Conservation (phyloP, 1,140 invertebrate genomes). For the Bombus sibiricus region DNA sequence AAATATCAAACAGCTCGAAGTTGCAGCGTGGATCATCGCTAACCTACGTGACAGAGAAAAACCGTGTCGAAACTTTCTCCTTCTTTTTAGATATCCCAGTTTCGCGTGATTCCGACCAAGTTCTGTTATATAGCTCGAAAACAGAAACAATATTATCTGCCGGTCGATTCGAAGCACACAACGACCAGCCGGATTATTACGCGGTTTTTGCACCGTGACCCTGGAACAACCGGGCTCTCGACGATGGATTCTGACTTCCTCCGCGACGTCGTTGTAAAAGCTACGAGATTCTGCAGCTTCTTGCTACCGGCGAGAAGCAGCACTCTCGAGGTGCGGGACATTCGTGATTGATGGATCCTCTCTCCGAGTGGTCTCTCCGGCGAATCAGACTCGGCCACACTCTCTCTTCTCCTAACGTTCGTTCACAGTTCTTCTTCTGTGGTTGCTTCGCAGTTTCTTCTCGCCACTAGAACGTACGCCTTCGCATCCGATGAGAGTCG, state of each 20-base stretch:
- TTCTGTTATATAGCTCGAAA: conserved; percentile 26
- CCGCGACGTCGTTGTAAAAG: conserved; percentile 69
- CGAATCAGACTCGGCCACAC: conserved; percentile 69
- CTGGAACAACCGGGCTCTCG: conserved; percentile 57
- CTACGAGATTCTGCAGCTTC: conserved; percentile 72
- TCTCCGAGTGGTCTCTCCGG: conserved; percentile 71
- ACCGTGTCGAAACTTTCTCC: conserved; percentile 1
- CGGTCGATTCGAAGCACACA: conserved; percentile 32
- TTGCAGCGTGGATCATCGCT: neutral
- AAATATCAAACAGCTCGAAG: neutral
- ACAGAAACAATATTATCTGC: conserved; percentile 55
- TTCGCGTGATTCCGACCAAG: neutral
- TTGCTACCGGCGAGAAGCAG: conserved; percentile 72
- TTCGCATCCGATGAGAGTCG: conserved; percentile 62
- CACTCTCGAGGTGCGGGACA: conserved; percentile 73
- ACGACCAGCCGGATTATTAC: conserved; percentile 69
- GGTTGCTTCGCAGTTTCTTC: conserved; percentile 39
- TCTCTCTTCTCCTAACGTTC: conserved; percentile 62
- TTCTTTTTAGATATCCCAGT: neutral
- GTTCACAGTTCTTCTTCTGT: conserved; percentile 12
- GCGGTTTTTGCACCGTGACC: conserved; percentile 68
- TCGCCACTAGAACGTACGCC: conserved; percentile 40
- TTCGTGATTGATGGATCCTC: conserved; percentile 77
- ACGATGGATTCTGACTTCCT: conserved; percentile 67
- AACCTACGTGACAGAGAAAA: neutral